These are phyloP conservation scores for Arvicanthis niloticus DNA, from an alignment of 2,113 vertebrate species.

Conservation along the genomic window DNA sequence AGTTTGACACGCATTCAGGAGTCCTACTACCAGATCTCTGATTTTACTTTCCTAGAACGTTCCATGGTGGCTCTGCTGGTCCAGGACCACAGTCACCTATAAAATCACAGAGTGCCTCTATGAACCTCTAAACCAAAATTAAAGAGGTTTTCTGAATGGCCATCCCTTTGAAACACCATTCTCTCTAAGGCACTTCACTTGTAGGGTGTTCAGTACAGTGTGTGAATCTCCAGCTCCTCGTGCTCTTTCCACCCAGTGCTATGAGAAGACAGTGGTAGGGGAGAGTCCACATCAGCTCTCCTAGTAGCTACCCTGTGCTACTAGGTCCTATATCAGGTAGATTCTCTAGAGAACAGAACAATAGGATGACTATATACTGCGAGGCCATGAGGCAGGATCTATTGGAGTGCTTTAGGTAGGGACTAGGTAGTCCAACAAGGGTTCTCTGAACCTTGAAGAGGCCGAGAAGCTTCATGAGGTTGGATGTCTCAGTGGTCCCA, in stretches of 20 bases:
- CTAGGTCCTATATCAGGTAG: neutral
- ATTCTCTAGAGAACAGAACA: neutral
- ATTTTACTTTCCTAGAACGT: neutral
- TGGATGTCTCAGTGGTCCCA: neutral
- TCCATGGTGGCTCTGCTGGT: neutral
- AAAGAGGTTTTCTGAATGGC: too few relatives aligned
- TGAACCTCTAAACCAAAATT: neutral
- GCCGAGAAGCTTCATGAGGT: neutral
- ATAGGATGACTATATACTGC: neutral
- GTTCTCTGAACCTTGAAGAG: neutral
- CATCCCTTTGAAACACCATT: too few relatives aligned
- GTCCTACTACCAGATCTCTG: neutral
- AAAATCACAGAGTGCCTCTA: neutral
- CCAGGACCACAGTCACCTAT: neutral
- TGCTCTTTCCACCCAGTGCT: too few relatives aligned
- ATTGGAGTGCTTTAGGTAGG: neutral
- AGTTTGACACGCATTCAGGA: neutral
- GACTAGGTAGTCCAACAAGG: neutral
- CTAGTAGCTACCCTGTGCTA: neutral
- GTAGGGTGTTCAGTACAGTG: too few relatives aligned
- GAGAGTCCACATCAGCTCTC: too few relatives aligned
- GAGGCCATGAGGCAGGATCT: neutral
- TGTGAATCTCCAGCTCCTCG: too few relatives aligned
- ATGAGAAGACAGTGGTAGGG: too few relatives aligned
- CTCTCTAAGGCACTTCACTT: too few relatives aligned